phyloP scores from a whole-genome alignment of 2,113 vertebrate genomes.

The Epinephelus moara region DNA sequence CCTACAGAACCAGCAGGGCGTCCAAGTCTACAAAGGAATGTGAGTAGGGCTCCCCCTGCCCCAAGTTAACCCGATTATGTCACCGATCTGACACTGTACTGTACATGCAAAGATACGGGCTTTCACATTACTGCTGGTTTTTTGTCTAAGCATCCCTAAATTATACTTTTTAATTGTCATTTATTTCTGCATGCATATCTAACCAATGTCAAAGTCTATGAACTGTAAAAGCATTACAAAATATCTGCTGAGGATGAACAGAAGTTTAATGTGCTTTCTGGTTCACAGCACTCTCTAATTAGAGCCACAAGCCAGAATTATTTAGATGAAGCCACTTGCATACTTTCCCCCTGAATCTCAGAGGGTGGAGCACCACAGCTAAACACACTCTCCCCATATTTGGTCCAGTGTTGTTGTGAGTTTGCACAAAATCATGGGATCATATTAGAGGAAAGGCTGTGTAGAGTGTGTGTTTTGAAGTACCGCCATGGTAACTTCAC shows the following conservation, averaged over 20 bases:
- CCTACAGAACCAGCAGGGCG: slow-evolving; percentile 92
- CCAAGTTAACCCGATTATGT: not conserved
- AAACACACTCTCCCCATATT: slow-evolving; percentile 31
- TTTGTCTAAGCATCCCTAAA: not conserved
- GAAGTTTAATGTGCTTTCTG: not conserved
- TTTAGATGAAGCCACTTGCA: slow-evolving; percentile 1
- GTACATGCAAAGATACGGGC: not conserved
- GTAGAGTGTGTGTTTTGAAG: slow-evolving; percentile 10
- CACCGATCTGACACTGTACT: not conserved
- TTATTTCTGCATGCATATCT: not conserved
- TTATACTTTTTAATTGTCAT: not conserved
- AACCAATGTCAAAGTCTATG: not conserved
- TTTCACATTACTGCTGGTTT: not conserved
- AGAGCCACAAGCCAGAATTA: slow-evolving; percentile 19
- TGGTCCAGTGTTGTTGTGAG: slow-evolving; percentile 14
- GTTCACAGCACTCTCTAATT: slow-evolving; percentile 7
- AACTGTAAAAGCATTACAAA: not conserved
- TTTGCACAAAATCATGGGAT: slow-evolving; percentile 26
- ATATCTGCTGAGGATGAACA: not conserved
- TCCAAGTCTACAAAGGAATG: slow-evolving; percentile 89
- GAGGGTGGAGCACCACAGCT: slow-evolving; percentile 15
- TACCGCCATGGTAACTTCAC: not conserved
- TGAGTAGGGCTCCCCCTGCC: slow-evolving; percentile 78
- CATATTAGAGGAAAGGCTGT: not conserved
- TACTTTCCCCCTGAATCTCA: slow-evolving; percentile 37